These are phyloP conservation scores for Eupleurogrammus muticus DNA, from an alignment of 2,797 vertebrate genomes.

Conservation along the genomic window DNA sequence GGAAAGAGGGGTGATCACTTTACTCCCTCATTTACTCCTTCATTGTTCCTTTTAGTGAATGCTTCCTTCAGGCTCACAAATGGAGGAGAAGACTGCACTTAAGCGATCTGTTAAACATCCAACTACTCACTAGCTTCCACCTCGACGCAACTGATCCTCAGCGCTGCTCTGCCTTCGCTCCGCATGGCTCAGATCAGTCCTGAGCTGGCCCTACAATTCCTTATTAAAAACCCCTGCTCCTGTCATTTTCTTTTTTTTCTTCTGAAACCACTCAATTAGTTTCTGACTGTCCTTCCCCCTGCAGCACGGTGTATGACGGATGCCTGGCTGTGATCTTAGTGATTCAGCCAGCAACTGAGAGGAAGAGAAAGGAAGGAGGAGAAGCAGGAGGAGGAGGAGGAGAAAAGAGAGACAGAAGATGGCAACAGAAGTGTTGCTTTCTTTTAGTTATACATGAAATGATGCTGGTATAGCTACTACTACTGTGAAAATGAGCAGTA, in stretches of 20 bases:
- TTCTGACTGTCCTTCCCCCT: constrained; percentile 28
- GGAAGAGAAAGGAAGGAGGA: too few relatives aligned
- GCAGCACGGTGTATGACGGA: constrained; percentile 24
- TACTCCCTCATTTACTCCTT: constrained; percentile 27
- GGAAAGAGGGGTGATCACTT: constrained; percentile 11
- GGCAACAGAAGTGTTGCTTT: constrained; percentile 61
- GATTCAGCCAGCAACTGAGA: constrained; percentile 46
- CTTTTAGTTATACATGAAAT: constrained; percentile 55
- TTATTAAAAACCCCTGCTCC: constrained; percentile 34
- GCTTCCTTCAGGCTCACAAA: constrained; percentile 20
- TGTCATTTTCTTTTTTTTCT: constrained; percentile 26
- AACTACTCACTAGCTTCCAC: constrained; percentile 44
- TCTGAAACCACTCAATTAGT: constrained; percentile 48
- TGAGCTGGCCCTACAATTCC: constrained; percentile 42
- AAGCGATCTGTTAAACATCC: constrained; percentile 24
- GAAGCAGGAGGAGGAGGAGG: constrained; percentile 16
- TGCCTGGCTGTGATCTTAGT: constrained; percentile 51
- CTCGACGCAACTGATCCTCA: constrained; percentile 21
- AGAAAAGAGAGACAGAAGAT: constrained; percentile 25
- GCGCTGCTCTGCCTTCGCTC: constrained; percentile 22
- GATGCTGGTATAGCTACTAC: constrained; percentile 48
- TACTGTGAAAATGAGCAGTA: constrained; percentile 39
- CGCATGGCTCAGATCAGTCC: constrained; percentile 44
- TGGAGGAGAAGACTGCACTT: not conserved
- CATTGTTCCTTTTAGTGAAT: not conserved